Evolutionary conservation across 1,140 invertebrate species (phyloP), one percentile per base, ranked within the genome.

Genomic region (Drosophila virilis): DNA sequence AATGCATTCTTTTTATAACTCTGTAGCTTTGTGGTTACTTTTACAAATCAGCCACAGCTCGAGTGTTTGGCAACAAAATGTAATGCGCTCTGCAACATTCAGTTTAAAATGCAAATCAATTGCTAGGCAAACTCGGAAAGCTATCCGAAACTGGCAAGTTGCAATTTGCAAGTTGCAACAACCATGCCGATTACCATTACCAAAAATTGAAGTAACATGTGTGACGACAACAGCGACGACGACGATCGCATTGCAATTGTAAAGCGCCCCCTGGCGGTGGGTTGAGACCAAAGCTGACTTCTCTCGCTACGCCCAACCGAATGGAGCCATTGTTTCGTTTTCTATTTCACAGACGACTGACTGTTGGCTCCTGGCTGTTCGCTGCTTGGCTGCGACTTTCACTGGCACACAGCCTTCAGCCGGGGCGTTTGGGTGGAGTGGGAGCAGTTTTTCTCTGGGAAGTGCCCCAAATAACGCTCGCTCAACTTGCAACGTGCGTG

Each of bases 311-410:
- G n/a, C 48, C 38, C 48, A 13, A 22, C 55, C 46, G 59, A 66
- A 32, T 57, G 45, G 38, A 50, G 42, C 51, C 68, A 83, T 79
- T 86, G 84, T 88, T 88, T 86, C 84, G 83, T 88, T 86, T 88
- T 89, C 83, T 88, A 88, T 88, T 88, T 83, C 79, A 88, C 84
- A 88, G 82, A 77, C 82, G 82, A 86, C 75, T 86, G 81, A 54
- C 43, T 85, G 81, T 64, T 42, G 22, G 22, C 22, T 28, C 22
- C 22, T 28, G 22, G 22, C 4, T 22, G 22, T 2, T 22, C 43
- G 61, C 62, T 51, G n/a, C 50, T 48, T 22, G n/a, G 43, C 43
- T 45, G 43, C 82, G 83, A 86, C 82, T 86, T 86, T 86, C 83
- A 88, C 82, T 86, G 71, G 54, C 74, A 71, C 65, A 77, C 64